phyloP scores from a whole-genome alignment of 2,113 vertebrate genomes.

The Vulpes lagopus region DNA sequence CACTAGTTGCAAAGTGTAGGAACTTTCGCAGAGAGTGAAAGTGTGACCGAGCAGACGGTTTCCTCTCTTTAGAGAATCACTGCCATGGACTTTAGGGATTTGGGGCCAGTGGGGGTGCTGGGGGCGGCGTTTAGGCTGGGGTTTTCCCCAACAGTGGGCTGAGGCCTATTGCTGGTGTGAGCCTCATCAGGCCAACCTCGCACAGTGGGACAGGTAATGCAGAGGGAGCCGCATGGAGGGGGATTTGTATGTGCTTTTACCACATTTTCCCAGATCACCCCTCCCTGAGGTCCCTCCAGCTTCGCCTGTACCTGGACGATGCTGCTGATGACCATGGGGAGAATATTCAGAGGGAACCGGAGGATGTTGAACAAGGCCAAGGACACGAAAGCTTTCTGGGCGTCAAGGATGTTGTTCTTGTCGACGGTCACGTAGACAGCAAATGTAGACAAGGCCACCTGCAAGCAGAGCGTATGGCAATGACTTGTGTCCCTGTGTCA shows the following conservation, averaged over 20 bases:
- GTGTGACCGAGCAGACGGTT: not conserved
- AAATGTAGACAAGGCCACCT: conserved; percentile 93
- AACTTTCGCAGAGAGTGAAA: rapidly evolving
- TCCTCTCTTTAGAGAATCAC: not conserved
- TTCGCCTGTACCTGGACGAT: conserved; percentile 91
- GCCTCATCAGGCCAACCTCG: rapidly evolving
- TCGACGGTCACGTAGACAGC: conserved; percentile 90
- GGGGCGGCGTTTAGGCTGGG: not conserved
- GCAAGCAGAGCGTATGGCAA: conserved; percentile 13
- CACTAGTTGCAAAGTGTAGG: rapidly evolving
- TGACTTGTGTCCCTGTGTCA: not conserved
- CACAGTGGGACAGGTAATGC: rapidly evolving
- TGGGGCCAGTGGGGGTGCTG: too few relatives aligned
- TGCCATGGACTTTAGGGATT: rapidly evolving
- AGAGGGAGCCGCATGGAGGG: not conserved
- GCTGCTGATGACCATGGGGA: conserved; percentile 98
- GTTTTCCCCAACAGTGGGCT: not conserved
- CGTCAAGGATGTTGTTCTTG: conserved; percentile 91
- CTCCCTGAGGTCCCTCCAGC: not conserved
- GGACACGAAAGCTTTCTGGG: conserved; percentile 96
- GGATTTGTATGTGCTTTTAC: rapidly evolving
- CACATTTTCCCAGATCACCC: not conserved
- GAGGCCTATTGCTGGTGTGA: rapidly evolving
- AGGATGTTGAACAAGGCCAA: conserved; percentile 97
- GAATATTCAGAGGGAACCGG: conserved; percentile 95